Base-by-base conservation (phyloP, 2,797 vertebrate genomes). In the Babyrousa celebensis region DNA sequence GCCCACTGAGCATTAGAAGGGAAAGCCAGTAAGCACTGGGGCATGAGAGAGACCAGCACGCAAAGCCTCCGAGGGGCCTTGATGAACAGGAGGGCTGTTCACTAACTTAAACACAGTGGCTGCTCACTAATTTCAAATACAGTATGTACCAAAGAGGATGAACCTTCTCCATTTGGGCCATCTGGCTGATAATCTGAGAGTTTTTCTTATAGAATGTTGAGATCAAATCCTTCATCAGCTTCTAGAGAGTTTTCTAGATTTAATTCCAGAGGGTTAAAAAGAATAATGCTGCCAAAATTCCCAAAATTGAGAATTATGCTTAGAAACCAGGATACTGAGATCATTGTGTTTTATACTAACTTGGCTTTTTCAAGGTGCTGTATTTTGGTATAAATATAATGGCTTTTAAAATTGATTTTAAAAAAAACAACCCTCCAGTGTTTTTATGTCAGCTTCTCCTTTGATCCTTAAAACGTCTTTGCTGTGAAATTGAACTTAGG, bases 381-480 rank as follows among this genome's bases (percentile, higher is more conserved):
- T 86, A 58, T 82, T 86, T 86, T 72, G 16, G 5, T 77, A 5
- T 80, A 96, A 89, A 89, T 82, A 62, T 56, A 91, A 40, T 70
- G 16, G 25, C 56, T 36, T 83, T 93, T 85, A 63, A 21, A n/a
- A 67, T 77, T 62, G 16, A 58, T 58, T 80, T 60, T 75, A 12
- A 52, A 72, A 82, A 77, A 70, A 29, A 63, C 36, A 36, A 48
- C 43, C 71, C 23, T 16, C 12, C 12, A 58, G 27, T 18, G 60
- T 85, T 82, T 89, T 85, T 84, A 36, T 85, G 29, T 86, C 56
- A 77, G 8, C 85, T 90, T 91, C 23, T 89, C 60, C 36, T 91
- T 88, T 87, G 14, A 85, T 75, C 92, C 58, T 97, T 90, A 94
- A 16, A 77, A 62, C 6, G 3, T 95, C 36, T 92, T 92, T 91